These are phyloP conservation scores for Hyposmocoma kahamanoa DNA, from an alignment of 1,140 invertebrate genomes.

Conservation along the genomic window DNA sequence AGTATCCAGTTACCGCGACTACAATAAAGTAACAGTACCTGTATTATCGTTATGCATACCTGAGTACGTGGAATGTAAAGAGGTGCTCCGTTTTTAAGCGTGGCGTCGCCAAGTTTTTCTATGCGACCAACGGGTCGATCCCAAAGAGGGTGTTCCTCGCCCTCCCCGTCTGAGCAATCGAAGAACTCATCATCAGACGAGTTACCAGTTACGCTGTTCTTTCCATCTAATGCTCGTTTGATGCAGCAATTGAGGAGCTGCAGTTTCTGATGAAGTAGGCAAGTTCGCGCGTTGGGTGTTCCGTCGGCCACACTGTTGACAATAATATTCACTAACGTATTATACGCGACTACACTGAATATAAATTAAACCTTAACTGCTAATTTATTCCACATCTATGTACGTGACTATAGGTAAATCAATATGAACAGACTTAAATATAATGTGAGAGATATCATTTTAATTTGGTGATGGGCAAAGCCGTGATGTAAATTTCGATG, in stretches of 20 bases:
- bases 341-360: not conserved
- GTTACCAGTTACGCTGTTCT: constrained; percentile 26
- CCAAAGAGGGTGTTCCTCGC: constrained; percentile 76
- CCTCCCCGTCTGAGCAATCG: constrained; percentile 82
- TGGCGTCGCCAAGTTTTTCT: constrained; percentile 43
- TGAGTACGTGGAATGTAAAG: constrained; percentile 61
- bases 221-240: constrained; percentile 70
- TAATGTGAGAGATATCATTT: no score
- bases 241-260: constrained; percentile 98
- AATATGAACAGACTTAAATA: no score
- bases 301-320: constrained; percentile 80
- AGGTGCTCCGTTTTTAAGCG: constrained; percentile 50
- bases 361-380: constrained; percentile 5
- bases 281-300: constrained; percentile 88
- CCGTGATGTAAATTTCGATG: no score
- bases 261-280: constrained; percentile 96
- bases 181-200: constrained; percentile 89
- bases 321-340: constrained; percentile 16
- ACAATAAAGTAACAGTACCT: no score
- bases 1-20: no score
- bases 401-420: no score
- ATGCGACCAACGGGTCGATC: constrained; percentile 67
- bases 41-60: constrained; percentile 31
- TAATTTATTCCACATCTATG: no score
- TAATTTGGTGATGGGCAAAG: no score